These are phyloP conservation scores for Ibycter americanus DNA, from an alignment of 2,797 vertebrate genomes.

Conservation along the genomic window DNA sequence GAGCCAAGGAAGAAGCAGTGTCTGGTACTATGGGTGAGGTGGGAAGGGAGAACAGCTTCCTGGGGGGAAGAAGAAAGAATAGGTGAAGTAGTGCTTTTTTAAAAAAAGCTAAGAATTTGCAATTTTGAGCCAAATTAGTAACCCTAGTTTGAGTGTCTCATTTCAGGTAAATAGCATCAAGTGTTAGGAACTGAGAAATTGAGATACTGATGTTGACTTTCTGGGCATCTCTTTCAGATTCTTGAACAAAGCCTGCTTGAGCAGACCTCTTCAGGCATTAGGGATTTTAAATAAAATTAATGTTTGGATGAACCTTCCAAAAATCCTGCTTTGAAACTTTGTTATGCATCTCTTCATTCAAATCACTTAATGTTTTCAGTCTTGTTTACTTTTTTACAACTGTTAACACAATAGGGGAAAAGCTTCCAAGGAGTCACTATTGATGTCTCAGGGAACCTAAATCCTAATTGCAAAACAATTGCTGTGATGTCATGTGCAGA, in stretches of 20 bases:
- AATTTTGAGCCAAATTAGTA: not conserved
- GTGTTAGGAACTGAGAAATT: not conserved
- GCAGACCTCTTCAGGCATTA: not conserved
- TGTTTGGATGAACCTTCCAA: not conserved
- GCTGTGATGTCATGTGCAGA: conserved; percentile 5
- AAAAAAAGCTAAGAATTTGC: not conserved
- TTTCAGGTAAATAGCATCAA: not conserved
- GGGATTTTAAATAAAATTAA: not conserved
- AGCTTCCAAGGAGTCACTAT: conserved; percentile 34
- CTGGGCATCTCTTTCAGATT: not conserved
- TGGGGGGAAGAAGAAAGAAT: not conserved
- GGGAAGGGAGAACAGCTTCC: not conserved
- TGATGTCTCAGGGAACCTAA: conserved; percentile 14
- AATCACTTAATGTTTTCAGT: conserved; percentile 19
- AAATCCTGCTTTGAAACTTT: conserved; percentile 16
- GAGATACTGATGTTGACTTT: not conserved
- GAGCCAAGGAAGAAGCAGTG: not conserved
- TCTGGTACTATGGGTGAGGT: not conserved
- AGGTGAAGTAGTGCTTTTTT: not conserved
- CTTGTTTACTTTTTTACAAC: conserved; percentile 31
- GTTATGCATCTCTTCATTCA: conserved; percentile 13
- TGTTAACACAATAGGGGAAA: conserved; percentile 47
- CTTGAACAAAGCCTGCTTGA: not conserved
- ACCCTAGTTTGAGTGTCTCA: not conserved
- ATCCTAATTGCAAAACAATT: conserved; percentile 46